Percentiles rank a stretch among this genome's conserved stretches.
These are phyloP conservation scores for Gortyna flavago DNA, from an alignment of 2,888 invertebrate species.

Conservation along the genomic window DNA sequence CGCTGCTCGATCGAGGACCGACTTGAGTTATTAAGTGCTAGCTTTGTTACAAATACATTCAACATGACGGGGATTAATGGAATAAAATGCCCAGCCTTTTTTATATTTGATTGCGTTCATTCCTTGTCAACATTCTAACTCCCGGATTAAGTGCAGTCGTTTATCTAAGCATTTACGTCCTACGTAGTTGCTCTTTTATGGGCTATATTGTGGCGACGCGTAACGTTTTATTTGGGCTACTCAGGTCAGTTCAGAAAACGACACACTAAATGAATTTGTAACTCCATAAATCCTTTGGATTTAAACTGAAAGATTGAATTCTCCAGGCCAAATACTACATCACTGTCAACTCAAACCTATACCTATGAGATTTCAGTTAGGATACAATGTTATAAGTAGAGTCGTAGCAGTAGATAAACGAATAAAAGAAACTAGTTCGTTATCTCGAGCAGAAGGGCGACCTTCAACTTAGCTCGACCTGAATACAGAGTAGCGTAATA, in stretches of 20 bases:
- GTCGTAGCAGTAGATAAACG: conserved; percentile 67
- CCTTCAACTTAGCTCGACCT: conserved; percentile 84
- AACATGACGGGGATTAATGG: conserved; percentile 87
- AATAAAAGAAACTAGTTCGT: conserved; percentile 81
- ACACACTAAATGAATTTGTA: conserved; percentile 72
- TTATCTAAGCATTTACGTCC: conserved; percentile 85
- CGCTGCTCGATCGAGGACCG: conserved; percentile 80
- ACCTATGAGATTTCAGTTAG: conserved; percentile 54
- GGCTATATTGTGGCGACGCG: conserved; percentile 78
- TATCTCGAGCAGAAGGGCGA: conserved; percentile 84
- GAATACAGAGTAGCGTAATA: conserved; percentile 88
- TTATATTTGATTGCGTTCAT: conserved; percentile 85
- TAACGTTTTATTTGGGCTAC: conserved; percentile 80
- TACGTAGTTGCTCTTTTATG: conserved; percentile 82
- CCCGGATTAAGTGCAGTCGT: conserved; percentile 87
- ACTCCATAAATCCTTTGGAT: conserved; percentile 65
- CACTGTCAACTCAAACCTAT: conserved; percentile 55
- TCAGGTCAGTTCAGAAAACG: conserved; percentile 76
- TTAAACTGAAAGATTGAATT: conserved; percentile 68
- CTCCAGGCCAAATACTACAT: conserved; percentile 49
- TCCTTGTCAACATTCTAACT: conserved; percentile 88
- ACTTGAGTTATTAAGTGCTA: conserved; percentile 87
- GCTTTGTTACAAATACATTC: conserved; percentile 88
- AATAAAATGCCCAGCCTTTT: conserved; percentile 82
- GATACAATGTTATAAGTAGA: conserved; percentile 63